phyloP scores from a whole-genome alignment of 2,888 invertebrate species.

The Lymantria monacha region DNA sequence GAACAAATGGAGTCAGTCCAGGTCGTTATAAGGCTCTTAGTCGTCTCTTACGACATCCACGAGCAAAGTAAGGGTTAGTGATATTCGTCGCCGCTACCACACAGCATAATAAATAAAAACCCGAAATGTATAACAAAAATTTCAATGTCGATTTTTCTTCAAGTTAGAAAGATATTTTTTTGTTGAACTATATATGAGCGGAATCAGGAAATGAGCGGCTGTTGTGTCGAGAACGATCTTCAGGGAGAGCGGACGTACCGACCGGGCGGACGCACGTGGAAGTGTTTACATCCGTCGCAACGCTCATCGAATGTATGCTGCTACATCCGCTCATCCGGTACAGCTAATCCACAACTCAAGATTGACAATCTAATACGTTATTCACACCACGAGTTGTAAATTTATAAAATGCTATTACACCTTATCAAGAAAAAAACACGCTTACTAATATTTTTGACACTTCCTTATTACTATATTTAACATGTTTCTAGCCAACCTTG shows the following conservation, averaged over 20 bases:
- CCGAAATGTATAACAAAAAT: too few species aligned
- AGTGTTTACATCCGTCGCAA: conserved; percentile 70
- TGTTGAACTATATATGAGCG: conserved; percentile 24
- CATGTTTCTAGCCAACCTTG: conserved; percentile 24
- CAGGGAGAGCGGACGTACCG: conserved; percentile 35
- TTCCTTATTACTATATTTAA: conserved; percentile 29
- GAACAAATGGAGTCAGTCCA: too few species aligned
- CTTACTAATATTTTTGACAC: conserved; percentile 10
- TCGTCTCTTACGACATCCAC: too few species aligned
- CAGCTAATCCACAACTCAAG: conserved; percentile 17
- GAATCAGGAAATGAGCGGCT: conserved; percentile 31
- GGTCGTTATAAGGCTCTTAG: too few species aligned
- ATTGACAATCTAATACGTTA: not conserved
- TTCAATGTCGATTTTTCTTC: too few species aligned
- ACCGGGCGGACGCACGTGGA: conserved; percentile 63
- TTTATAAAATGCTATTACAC: conserved; percentile 11
- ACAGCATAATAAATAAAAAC: too few species aligned
- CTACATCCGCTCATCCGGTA: conserved; percentile 50
- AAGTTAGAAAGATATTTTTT: not conserved
- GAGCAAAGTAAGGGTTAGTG: too few species aligned
- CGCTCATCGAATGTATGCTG: conserved; percentile 37
- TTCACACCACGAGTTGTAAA: not conserved
- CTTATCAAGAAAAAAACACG: conserved; percentile 11
- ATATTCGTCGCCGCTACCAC: too few species aligned
- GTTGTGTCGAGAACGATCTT: conserved; percentile 39